Conservation (phyloP, 2,113 vertebrate genomes). For the Deroptyus accipitrinus region DNA sequence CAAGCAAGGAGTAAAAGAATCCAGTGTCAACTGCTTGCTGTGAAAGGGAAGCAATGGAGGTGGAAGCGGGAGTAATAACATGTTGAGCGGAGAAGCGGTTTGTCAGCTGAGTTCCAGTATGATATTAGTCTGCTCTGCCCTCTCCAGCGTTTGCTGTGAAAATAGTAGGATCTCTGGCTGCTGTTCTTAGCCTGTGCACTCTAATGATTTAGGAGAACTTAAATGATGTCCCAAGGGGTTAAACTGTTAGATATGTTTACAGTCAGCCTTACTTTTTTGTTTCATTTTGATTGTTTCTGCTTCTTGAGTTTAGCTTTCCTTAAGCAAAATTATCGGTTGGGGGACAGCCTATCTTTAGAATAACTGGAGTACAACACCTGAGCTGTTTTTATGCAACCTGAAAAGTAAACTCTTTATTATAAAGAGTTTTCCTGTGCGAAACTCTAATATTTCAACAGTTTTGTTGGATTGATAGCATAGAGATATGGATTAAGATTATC, state of each 20-base stretch:
- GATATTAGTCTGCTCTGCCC: not conserved
- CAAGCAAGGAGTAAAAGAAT: slow-evolving; percentile 20
- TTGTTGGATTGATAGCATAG: slow-evolving; percentile 30
- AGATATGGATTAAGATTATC: slow-evolving; percentile 62
- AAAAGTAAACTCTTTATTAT: not conserved
- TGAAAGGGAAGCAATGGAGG: not conserved
- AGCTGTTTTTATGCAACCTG: slow-evolving; percentile 19
- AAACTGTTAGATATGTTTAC: not conserved
- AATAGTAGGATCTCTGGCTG: not conserved
- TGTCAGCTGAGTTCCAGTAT: not conserved
- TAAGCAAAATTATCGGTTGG: not conserved
- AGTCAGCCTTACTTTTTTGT: not conserved
- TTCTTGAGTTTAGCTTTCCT: not conserved
- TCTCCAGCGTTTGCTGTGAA: not conserved
- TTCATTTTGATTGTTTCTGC: not conserved
- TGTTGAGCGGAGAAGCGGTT: not conserved
- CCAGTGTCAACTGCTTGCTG: slow-evolving; percentile 17
- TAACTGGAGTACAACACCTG: not conserved
- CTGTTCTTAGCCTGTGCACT: not conserved
- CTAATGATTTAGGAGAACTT: not conserved
- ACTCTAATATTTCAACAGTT: slow-evolving; percentile 43
- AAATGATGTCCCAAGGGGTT: not conserved
- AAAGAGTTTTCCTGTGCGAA: slow-evolving; percentile 22
- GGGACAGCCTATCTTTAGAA: not conserved
- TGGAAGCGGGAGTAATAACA: not conserved